Evolutionary conservation across 2,797 vertebrate genomes (phyloP), one percentile per base, ranked within the genome.

Genomic region (Megalops cyprinoides): DNA sequence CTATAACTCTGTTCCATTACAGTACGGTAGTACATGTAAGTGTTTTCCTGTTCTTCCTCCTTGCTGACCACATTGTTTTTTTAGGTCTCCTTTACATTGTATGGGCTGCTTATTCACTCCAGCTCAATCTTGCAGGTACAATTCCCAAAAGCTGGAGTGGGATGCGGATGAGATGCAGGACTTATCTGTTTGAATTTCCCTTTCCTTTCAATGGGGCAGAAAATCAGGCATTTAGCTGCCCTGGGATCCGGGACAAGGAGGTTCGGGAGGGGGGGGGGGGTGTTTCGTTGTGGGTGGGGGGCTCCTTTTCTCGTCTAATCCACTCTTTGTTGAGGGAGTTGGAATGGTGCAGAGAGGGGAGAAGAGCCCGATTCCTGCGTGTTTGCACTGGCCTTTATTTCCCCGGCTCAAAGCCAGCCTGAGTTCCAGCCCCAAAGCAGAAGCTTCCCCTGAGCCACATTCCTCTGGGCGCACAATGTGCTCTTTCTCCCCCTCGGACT

Each of bases 281-380:
- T 74, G n/a, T 0, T 81, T 58, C 84, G 84, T 81, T 81, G 91
- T 93, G 93, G n/a, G 90, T 91, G 85, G 84, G 90, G 81, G 80
- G 89, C 94, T 93, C 91, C 91, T 92, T 92, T 94, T 91, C 89
- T 90, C 89, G 90, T 89, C 82, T 90, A 90, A 91, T 90, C 88
- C 84, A 76, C 81, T 83, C 87, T 92, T 91, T 90, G 81, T 85
- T 81, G 82, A 89, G 81, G 83, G 87, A 87, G 91, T 92, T 92
- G 90, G 75, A 51, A 55, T 28, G 9, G 62, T 31, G 44, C 76
- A 28, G 75, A 76, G n/a, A 46, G 37, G 20, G 25, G 60, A 81
- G 48, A 81, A 60, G 56, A 69, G 65, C 28, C 28, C 58, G 51
- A 20, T 31, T 48, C 15, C 62, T 56, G 34, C 74, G 25, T 67